phyloP scores from a whole-genome alignment of 2,113 vertebrate species.

The Hippocampus barbouri region DNA sequence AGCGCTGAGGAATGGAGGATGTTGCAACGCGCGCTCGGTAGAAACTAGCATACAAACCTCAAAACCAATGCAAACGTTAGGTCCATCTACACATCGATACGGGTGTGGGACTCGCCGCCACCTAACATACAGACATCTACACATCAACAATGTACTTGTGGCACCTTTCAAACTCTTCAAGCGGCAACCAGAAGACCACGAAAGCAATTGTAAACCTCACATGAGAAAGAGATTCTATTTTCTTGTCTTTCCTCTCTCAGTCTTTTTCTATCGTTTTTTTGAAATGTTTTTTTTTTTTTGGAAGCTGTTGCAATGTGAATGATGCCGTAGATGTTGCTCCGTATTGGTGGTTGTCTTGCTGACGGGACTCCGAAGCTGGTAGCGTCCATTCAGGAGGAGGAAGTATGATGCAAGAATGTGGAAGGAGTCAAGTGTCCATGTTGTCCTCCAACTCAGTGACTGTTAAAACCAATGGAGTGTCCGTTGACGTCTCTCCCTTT shows the following conservation, averaged over 20 bases:
- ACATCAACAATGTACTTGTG: constrained; percentile 53
- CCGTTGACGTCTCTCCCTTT: constrained; percentile 44
- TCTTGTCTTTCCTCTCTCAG: constrained; percentile 25
- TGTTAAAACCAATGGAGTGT: constrained; percentile 50
- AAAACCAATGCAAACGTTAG: constrained; percentile 65
- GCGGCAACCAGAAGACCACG: constrained; percentile 51
- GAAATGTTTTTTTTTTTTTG: constrained; percentile 23
- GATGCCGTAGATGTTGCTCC: constrained; percentile 44
- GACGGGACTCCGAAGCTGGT: constrained; percentile 44
- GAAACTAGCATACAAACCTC: constrained; percentile 48
- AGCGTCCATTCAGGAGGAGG: constrained; percentile 46
- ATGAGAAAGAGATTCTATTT: constrained; percentile 51
- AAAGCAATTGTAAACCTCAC: constrained; percentile 65
- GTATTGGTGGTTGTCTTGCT: constrained; percentile 38
- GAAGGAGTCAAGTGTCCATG: constrained; percentile 56
- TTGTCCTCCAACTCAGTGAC: constrained; percentile 51
- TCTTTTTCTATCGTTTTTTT: constrained; percentile 16
- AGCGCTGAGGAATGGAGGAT: constrained; percentile 35
- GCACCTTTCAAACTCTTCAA: constrained; percentile 50
- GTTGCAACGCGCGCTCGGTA: constrained; percentile 28
- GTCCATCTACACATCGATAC: constrained; percentile 68
- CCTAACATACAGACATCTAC: constrained; percentile 67
- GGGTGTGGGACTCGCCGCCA: constrained; percentile 48
- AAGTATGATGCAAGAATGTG: constrained; percentile 49
- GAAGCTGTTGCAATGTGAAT: constrained; percentile 50